Percentiles rank a stretch among this genome's conserved stretches.
Conservation (phyloP, 2,888 invertebrate genomes). For the Dynastes maya region DNA sequence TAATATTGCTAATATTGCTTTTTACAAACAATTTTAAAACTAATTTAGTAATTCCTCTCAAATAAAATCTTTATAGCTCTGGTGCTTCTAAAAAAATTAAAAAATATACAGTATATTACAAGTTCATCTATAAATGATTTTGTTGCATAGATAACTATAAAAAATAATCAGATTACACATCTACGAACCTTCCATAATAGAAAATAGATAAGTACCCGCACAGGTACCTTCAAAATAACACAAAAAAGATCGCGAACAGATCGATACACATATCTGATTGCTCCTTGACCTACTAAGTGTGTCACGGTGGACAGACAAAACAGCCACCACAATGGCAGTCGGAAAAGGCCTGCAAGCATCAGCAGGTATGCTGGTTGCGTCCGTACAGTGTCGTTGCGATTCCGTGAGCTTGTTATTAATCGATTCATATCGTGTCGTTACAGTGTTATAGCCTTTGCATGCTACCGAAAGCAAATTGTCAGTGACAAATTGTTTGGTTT, state of each 20-base stretch:
- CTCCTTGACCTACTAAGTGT: constrained; percentile 69
- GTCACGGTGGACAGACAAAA: constrained; percentile 69
- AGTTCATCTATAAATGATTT: no score
- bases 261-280: constrained; percentile 16
- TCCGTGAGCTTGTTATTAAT: constrained; percentile 12
- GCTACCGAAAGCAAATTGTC: background rate
- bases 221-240: no score
- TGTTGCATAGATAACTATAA: no score
- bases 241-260: background rate
- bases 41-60: no score
- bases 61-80: no score
- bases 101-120: no score
- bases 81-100: no score
- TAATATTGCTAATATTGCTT: no score
- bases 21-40: no score
- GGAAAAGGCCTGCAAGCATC: constrained; percentile 68
- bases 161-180: no score
- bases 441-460: background rate
- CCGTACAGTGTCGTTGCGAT: background rate
- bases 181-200: no score
- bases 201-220: no score
- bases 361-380: constrained; percentile 60
- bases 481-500: background rate
- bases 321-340: constrained; percentile 42
- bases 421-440: constrained; percentile 18